Percentiles rank a stretch among this genome's conserved stretches.
Conservation (phyloP, 1,140 invertebrate genomes). For the Diorhabda sublineata region DNA sequence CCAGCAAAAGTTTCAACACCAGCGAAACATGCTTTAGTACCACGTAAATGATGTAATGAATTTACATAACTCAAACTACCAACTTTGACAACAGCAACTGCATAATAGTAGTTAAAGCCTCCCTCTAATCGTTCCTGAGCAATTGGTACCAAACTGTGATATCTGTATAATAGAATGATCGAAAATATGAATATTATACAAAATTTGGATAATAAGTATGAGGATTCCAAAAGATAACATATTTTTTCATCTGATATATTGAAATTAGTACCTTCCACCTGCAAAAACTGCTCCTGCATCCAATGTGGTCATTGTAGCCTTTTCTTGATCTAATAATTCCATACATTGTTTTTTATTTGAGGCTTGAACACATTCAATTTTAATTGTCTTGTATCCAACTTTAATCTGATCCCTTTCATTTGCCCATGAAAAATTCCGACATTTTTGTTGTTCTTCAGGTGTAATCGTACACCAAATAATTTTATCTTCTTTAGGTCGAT, state of each 20-base stretch:
- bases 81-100: constrained; percentile 81
- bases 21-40: constrained; percentile 81
- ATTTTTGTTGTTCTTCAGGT: constrained; percentile 69
- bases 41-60: constrained; percentile 64
- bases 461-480: constrained; percentile 76
- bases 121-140: constrained; percentile 68
- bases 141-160: constrained; percentile 89
- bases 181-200: no score
- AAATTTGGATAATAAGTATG: no score
- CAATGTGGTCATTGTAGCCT: constrained; percentile 79
- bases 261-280: constrained; percentile 60
- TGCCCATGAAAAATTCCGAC: constrained; percentile 63
- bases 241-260: no score
- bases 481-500: constrained; percentile 29
- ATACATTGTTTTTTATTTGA: constrained; percentile 72
- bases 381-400: constrained; percentile 59
- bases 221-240: not conserved
- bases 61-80: constrained; percentile 59
- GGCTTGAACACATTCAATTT: constrained; percentile 59
- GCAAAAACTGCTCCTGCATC: constrained; percentile 93
- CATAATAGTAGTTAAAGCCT: constrained; percentile 63
- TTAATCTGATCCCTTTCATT: constrained; percentile 59
- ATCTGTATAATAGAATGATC: constrained; percentile 41
- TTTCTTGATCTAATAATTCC: constrained; percentile 66
- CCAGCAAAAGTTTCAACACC: constrained; percentile 88